phyloP scores from a whole-genome alignment of 2,797 vertebrate genomes.

The Hippocampus kuda region DNA sequence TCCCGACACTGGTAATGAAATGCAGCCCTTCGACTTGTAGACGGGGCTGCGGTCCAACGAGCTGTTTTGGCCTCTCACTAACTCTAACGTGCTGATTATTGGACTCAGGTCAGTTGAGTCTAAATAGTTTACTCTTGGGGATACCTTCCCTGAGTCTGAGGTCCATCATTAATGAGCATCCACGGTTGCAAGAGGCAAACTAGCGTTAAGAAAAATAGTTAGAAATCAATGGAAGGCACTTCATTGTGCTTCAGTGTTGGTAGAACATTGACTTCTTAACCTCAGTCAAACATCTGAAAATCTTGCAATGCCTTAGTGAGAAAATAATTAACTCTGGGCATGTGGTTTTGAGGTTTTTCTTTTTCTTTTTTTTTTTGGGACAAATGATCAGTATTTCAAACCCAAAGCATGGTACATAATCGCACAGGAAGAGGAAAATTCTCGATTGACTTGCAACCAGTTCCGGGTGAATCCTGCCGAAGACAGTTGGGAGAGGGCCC shows the following conservation, averaged over 20 bases:
- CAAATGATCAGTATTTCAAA: neutral
- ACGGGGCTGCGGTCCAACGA: neutral
- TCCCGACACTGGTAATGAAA: conserved; percentile 37
- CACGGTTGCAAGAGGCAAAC: neutral
- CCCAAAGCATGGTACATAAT: neutral
- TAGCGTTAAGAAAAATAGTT: neutral
- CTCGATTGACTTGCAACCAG: too few species aligned
- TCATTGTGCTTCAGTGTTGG: neutral
- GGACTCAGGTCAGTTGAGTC: neutral
- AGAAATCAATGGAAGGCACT: neutral
- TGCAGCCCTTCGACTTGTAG: conserved; percentile 17
- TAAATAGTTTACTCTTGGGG: neutral
- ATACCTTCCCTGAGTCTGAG: neutral
- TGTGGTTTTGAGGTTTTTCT: neutral
- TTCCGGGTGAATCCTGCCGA: too few species aligned
- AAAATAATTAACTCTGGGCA: neutral
- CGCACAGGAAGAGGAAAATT: neutral
- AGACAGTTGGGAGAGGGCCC: too few species aligned
- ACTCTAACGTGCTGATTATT: neutral
- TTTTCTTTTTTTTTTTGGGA: neutral
- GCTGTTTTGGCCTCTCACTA: neutral
- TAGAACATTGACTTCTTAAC: neutral
- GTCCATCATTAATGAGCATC: neutral
- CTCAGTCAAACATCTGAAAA: neutral
- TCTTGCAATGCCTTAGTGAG: neutral